phyloP scores from a whole-genome alignment of 30 jellyfish, hydroid and myxozoan species.

The Hydra vulgaris region DNA sequence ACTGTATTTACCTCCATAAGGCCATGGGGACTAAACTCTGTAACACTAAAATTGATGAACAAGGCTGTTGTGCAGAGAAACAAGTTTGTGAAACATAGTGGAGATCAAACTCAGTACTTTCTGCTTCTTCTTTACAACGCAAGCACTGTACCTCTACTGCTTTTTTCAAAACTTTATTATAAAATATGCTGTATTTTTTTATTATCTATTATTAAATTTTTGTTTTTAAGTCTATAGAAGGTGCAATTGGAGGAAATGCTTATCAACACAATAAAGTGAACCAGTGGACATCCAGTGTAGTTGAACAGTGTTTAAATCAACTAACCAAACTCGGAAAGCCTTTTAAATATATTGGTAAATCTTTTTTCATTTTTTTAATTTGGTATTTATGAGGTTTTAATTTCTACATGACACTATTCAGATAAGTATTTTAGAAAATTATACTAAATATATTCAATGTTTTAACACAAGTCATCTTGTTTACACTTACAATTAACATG shows the following conservation, averaged over 20 bases:
- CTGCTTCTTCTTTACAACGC: too few species aligned
- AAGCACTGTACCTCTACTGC: too few species aligned
- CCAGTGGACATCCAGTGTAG: constrained; percentile 99
- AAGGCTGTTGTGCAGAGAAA: too few species aligned
- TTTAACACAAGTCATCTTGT: too few species aligned
- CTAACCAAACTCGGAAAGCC: constrained; percentile 93
- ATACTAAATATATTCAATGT: too few species aligned
- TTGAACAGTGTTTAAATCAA: constrained; percentile 91
- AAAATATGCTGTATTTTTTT: too few species aligned
- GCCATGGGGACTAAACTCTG: too few species aligned
- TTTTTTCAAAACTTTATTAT: neutral
- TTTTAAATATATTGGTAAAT: constrained; percentile 83
- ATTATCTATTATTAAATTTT: neutral
- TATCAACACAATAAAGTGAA: constrained; percentile 87
- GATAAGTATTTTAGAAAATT: neutral
- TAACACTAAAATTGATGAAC: too few species aligned
- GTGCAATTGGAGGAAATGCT: constrained; percentile 97
- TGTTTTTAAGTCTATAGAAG: constrained; percentile 79
- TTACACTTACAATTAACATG: too few species aligned
- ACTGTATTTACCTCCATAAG: too few species aligned
- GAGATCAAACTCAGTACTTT: too few species aligned
- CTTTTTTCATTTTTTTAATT: neutral
- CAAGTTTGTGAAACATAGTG: too few species aligned
- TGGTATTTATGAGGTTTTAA: neutral
- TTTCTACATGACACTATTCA: neutral